Percentiles rank a stretch among this genome's conserved stretches.
phyloP scores from a whole-genome alignment of 2,888 invertebrate genomes.

The Acanthopleura granulata region DNA sequence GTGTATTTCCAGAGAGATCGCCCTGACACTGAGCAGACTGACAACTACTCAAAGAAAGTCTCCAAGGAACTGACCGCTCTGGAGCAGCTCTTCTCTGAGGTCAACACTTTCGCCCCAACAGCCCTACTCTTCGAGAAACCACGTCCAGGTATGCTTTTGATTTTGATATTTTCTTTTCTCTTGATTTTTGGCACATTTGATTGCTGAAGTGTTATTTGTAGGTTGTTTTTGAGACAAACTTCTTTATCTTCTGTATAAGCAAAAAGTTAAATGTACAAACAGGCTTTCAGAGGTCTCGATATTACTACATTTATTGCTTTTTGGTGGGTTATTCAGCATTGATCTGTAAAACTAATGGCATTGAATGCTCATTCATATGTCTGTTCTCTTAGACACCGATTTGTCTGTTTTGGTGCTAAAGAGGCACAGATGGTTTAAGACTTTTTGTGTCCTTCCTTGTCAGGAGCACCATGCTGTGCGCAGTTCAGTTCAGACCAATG shows the following conservation, averaged over 20 bases:
- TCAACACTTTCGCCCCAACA: constrained; percentile 35
- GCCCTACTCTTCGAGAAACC: constrained; percentile 37
- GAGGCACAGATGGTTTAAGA: too few species aligned
- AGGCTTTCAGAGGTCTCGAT: too few species aligned
- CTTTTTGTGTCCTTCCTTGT: constrained; percentile 11
- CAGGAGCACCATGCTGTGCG: constrained; percentile 69
- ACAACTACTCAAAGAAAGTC: constrained; percentile 19
- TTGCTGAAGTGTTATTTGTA: neutral
- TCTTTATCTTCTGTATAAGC: too few species aligned
- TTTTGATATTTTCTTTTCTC: neutral
- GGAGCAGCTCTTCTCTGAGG: constrained; percentile 34
- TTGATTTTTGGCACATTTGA: too few species aligned
- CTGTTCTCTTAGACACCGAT: too few species aligned
- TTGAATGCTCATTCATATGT: too few species aligned
- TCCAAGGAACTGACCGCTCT: constrained; percentile 38
- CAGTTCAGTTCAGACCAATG: constrained; percentile 77
- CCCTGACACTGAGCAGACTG: constrained; percentile 23
- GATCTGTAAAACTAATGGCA: too few species aligned
- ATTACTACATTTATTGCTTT: too few species aligned
- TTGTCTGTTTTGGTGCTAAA: too few species aligned
- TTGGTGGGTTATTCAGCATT: too few species aligned
- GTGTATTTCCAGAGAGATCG: constrained; percentile 42
- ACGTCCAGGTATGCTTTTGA: constrained; percentile 33
- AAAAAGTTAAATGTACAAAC: too few species aligned
- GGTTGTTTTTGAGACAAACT: neutral